These are phyloP conservation scores for Aldrovandia affinis DNA, from an alignment of 2,797 vertebrate species.

Conservation along the genomic window DNA sequence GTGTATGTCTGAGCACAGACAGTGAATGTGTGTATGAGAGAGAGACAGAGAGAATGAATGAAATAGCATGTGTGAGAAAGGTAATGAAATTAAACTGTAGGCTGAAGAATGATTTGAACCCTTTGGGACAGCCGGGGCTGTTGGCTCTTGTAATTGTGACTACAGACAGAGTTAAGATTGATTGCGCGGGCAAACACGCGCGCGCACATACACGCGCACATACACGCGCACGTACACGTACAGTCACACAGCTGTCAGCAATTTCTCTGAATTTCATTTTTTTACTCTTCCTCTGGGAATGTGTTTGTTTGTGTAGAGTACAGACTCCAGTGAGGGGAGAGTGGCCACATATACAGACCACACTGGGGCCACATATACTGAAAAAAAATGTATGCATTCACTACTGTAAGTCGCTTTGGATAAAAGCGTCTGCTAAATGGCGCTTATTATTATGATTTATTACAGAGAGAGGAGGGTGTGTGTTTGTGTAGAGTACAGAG, in stretches of 20 bases:
- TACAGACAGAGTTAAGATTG: conserved; percentile 36
- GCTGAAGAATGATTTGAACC: conserved; percentile 36
- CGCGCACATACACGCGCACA: not conserved
- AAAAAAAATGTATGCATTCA: too few relatives aligned
- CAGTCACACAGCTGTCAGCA: not conserved
- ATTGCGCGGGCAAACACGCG: not conserved
- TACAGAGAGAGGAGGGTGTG: not conserved
- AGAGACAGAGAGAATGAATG: not conserved
- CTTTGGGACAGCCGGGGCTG: conserved; percentile 34
- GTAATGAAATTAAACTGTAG: conserved; percentile 34
- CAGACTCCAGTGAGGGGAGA: not conserved
- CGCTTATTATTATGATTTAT: too few relatives aligned
- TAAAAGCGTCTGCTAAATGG: not conserved
- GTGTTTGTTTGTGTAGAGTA: not conserved
- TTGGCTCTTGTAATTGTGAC: conserved; percentile 38
- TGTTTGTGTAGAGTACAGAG: not conserved
- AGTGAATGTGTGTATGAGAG: conserved; percentile 42
- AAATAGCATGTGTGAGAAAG: conserved; percentile 1
- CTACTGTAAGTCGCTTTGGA: too few relatives aligned
- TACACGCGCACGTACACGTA: not conserved
- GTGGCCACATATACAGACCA: not conserved
- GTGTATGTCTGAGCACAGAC: not conserved
- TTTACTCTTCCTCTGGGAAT: not conserved
- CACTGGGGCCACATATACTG: too few relatives aligned
- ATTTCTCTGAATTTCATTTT: not conserved